phyloP scores from a whole-genome alignment of 1,140 invertebrate species.

The Brachionus manjavacas region DNA sequence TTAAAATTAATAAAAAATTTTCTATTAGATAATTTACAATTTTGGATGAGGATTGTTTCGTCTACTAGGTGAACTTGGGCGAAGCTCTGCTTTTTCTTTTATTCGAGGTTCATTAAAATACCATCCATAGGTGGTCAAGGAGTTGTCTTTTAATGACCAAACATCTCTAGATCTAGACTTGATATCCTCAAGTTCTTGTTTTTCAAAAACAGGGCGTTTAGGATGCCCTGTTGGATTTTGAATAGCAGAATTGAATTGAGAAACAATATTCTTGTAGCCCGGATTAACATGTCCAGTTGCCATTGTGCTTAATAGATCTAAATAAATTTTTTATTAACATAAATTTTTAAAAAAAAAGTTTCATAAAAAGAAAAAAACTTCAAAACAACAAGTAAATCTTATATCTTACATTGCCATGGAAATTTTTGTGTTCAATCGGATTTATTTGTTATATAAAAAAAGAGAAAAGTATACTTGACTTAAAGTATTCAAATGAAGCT shows the following conservation, averaged over 20 bases:
- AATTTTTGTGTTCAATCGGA: conserved; percentile 11
- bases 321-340: neutral
- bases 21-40: neutral
- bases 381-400: neutral
- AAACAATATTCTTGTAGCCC: neutral
- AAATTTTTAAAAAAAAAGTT: neutral
- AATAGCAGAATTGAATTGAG: conserved; percentile 9
- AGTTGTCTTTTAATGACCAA: conserved; percentile 32
- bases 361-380: neutral
- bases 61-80: neutral
- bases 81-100: conserved; percentile 30
- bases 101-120: conserved; percentile 12
- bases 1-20: neutral
- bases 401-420: conserved; percentile 32
- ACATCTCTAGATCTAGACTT: conserved; percentile 12
- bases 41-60: conserved; percentile 31
- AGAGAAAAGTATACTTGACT: neutral
- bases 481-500: conserved; percentile 5
- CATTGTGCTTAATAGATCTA: neutral
- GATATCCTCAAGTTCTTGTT: conserved; percentile 18
- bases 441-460: conserved; percentile 9
- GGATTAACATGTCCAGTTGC: conserved; percentile 35
- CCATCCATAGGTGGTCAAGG: conserved; percentile 8
- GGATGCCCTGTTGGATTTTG: neutral
- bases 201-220: neutral